A percentile compares a stretch with the other conserved stretches of the same genome.
These are phyloP conservation scores for Lateolabrax maculatus DNA, from an alignment of 2,797 vertebrate species.

Conservation along the genomic window DNA sequence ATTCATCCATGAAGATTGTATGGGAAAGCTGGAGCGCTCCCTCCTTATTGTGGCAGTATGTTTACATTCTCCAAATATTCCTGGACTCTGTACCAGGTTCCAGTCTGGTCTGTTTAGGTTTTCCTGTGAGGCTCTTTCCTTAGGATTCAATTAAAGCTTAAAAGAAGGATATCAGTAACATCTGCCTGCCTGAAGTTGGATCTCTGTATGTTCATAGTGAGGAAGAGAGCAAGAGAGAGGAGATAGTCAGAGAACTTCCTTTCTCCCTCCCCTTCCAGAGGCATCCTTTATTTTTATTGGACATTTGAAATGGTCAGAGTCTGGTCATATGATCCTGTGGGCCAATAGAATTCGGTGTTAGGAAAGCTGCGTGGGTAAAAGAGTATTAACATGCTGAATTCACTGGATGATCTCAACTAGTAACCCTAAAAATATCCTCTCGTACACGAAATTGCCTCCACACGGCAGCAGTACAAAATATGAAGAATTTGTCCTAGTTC, in stretches of 20 bases:
- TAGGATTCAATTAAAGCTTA: not conserved
- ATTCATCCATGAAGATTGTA: conserved; percentile 28
- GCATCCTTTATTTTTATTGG: conserved; percentile 76
- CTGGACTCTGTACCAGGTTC: conserved; percentile 53
- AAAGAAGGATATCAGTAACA: conserved; percentile 35
- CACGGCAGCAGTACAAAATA: not conserved
- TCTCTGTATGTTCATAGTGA: conserved; percentile 44
- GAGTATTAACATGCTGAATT: conserved; percentile 66
- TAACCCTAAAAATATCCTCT: conserved; percentile 58
- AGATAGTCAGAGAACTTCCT: conserved; percentile 57
- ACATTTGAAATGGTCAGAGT: conserved; percentile 84
- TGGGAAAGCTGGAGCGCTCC: conserved; percentile 9
- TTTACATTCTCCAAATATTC: conserved; percentile 71
- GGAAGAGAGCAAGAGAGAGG: conserved; percentile 37
- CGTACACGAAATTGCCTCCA: conserved; percentile 18
- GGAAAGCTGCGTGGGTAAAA: conserved; percentile 47
- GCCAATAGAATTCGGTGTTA: conserved; percentile 74
- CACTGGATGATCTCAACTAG: conserved; percentile 54
- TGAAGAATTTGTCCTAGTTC: conserved; percentile 2
- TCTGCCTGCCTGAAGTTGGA: conserved; percentile 30
- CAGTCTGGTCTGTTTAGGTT: conserved; percentile 42
- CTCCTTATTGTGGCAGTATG: conserved; percentile 37
- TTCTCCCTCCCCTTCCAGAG: conserved; percentile 62
- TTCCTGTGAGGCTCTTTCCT: not conserved
- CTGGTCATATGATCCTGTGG: conserved; percentile 77